Base-by-base conservation (phyloP, 2,113 vertebrate species). In the Oncorhynchus gorbuscha region DNA sequence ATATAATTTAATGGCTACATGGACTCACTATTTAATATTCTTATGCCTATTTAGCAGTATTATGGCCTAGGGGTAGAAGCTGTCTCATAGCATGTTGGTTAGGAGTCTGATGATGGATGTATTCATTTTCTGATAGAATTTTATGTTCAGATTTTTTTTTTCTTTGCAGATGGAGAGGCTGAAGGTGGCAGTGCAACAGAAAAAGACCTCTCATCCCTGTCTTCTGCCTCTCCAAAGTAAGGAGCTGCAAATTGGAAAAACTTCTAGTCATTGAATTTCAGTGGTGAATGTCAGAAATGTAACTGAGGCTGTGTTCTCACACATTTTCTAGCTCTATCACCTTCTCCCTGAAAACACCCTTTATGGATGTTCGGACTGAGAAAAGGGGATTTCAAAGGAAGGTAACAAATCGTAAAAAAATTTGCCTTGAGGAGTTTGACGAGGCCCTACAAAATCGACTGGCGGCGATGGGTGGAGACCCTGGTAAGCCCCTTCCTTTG, bases 351-450 rank as follows among this genome's bases (percentile, higher is more conserved):
- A 91, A 91, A 73, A 92, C 89, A 0, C 90, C 92, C 0, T 85
- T 83, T 70, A 83, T 71, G 73, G 85, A 89, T 2, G 67, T 74
- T 67, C 72, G 4, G 13, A 82, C 79, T 20, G 86, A 90, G 72
- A 90, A 70, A 62, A 79, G 18, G 14, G 87, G 82, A n/a, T 75
- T 93, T 32, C 81, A 83, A 77, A 87, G 91, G 65, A 89, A 66
- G 73, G 78, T 80, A 58, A 30, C 72, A 4, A 80, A 87, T 30
- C 86, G 84, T 1, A 83, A 76, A 3, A 88, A 78, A 75, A 74
- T 90, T 62, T 81, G 87, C 62, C 86, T 77, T 7, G 87, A 92
- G 55, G 89, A 89, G 18, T 94, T 94, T 85, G 88, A 81, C 0
- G 85, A 88, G 20, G 92, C 89, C 48, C 82, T 93, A 2, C 76